These are phyloP conservation scores for Geophilus truncorum DNA, from an alignment of 2,888 invertebrate species.

Conservation along the genomic window DNA sequence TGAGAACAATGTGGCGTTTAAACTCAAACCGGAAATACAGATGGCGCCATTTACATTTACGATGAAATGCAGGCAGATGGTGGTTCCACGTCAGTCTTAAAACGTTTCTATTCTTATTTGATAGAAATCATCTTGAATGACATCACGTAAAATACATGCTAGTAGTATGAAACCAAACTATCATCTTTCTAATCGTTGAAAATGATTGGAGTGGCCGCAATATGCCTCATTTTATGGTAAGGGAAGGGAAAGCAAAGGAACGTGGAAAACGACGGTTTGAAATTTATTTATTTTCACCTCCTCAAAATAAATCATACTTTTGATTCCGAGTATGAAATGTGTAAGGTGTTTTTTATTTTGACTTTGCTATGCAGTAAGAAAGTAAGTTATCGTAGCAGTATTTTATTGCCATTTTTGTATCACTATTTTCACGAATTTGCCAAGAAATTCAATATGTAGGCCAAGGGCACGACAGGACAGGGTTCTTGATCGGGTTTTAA, in stretches of 20 bases:
- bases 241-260: no score
- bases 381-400: no score
- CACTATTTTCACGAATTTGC: no score
- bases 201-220: background rate
- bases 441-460: background rate
- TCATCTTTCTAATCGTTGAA: background rate
- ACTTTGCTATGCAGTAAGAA: no score
- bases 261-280: background rate
- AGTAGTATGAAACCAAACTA: background rate
- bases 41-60: background rate
- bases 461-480: background rate
- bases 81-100: background rate
- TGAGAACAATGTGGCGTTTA: no score
- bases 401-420: no score
- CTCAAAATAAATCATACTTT: background rate
- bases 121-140: background rate
- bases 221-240: background rate
- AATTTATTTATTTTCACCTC: background rate
- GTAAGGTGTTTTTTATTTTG: no score
- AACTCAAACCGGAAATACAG: background rate
- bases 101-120: background rate
- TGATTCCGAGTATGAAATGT: no score
- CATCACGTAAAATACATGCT: background rate
- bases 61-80: background rate
- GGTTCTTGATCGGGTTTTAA: no score